Percentiles rank a stretch among this genome's conserved stretches.
These are phyloP conservation scores for Zonitis immaculata DNA, from an alignment of 2,888 invertebrate species.

Conservation along the genomic window DNA sequence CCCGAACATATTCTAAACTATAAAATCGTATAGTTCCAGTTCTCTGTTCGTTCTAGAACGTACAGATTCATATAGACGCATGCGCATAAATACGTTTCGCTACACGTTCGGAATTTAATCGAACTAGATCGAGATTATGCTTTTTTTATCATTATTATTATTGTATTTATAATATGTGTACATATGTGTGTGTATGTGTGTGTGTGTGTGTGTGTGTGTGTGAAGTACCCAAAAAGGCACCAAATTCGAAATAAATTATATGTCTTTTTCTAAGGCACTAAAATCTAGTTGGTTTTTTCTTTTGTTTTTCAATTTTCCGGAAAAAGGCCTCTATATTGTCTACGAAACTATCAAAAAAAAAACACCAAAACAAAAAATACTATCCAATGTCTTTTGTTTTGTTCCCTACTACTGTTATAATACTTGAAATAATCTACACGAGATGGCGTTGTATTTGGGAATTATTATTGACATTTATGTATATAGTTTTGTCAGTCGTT, in stretches of 20 bases:
- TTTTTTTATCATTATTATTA: too few species aligned
- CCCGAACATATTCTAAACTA: too few species aligned
- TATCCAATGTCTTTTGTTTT: slow-evolving; percentile 20
- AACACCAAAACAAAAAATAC: slow-evolving; percentile 11
- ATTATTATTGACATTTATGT: too few species aligned
- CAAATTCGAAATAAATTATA: slow-evolving; percentile 36
- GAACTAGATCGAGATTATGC: too few species aligned
- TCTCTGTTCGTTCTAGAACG: too few species aligned
- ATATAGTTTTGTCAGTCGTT: neutral
- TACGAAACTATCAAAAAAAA: neutral
- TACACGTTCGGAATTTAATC: too few species aligned
- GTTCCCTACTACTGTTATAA: slow-evolving; percentile 18
- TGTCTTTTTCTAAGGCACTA: slow-evolving; percentile 49
- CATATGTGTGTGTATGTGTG: neutral
- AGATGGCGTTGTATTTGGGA: neutral
- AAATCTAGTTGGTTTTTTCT: slow-evolving; percentile 24
- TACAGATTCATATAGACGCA: too few species aligned
- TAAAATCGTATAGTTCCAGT: too few species aligned
- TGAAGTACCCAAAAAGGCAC: too few species aligned
- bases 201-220: neutral
- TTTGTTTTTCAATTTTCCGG: neutral
- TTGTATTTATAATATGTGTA: too few species aligned
- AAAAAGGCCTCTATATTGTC: slow-evolving; percentile 14
- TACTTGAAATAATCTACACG: slow-evolving; percentile 13
- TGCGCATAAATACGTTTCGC: too few species aligned